Conservation (phyloP, 2,113 vertebrate genomes). For the Pleuronectes platessa region DNA sequence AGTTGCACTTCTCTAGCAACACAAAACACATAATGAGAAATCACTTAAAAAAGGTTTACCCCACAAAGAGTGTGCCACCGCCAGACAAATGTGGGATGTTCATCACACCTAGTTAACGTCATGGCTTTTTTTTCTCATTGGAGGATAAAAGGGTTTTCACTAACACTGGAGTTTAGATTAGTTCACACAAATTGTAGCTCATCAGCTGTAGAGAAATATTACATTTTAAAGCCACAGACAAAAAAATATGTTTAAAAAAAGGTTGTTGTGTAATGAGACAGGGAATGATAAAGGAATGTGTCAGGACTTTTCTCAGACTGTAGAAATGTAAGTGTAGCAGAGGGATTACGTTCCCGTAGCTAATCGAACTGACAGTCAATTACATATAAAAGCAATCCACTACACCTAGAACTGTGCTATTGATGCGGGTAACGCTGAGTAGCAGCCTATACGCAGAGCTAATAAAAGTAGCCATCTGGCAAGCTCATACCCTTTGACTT, state of each 20-base stretch:
- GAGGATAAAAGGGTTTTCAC: background rate
- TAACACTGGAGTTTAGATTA: background rate
- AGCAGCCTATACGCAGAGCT: background rate
- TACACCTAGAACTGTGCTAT: background rate
- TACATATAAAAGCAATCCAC: background rate
- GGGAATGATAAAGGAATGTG: background rate
- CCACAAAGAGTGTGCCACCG: background rate
- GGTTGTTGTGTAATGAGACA: background rate
- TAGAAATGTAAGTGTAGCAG: background rate
- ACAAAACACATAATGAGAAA: conserved; percentile 3
- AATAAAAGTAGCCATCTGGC: conserved; percentile 7
- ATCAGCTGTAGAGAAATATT: background rate
- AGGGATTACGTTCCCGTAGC: background rate
- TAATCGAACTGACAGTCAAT: background rate
- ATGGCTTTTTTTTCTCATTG: background rate
- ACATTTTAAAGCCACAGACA: background rate
- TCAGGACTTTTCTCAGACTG: background rate
- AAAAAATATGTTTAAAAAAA: background rate
- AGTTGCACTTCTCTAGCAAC: background rate
- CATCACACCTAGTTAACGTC: conserved; percentile 8
- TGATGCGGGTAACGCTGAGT: background rate
- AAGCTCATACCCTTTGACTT: background rate
- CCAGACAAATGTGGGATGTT: background rate
- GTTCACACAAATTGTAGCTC: background rate
- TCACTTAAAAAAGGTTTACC: conserved; percentile 7